Percentiles rank a stretch among this genome's conserved stretches.
phyloP scores from a whole-genome alignment of 53 echinoderm and acorn worm genomes.

The Echinarachnius parma region DNA sequence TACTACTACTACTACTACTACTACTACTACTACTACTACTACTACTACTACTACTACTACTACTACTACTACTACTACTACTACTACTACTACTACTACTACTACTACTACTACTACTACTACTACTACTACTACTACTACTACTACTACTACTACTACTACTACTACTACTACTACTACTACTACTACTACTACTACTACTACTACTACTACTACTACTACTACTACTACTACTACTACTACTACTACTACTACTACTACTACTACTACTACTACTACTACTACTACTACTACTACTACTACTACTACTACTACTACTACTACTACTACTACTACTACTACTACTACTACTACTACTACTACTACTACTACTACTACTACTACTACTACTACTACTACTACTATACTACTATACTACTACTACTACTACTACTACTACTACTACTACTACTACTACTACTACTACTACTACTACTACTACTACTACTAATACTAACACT shows the following conservation, averaged over 20 bases:
- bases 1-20: not conserved
- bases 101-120: not conserved
- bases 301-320: conserved; percentile 2
- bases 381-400: conserved; percentile 1
- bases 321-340: conserved; percentile 2
- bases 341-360: conserved; percentile 2
- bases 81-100: not conserved
- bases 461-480: conserved; percentile 1
- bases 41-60: conserved; percentile 2
- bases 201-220: conserved; percentile 2
- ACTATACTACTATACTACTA: not conserved
- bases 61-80: conserved; percentile 1
- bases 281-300: conserved; percentile 2
- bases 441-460: conserved; percentile 2
- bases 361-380: conserved; percentile 2
- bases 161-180: conserved; percentile 2
- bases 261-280: conserved; percentile 2
- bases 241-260: conserved; percentile 2
- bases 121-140: not conserved
- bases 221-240: conserved; percentile 2
- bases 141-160: conserved; percentile 1
- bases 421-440: conserved; percentile 1
- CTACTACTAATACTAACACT: not conserved
- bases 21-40: conserved; percentile 2
- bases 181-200: conserved; percentile 2